Percentiles rank a stretch among this genome's conserved stretches.
These are phyloP conservation scores for Altica lythri DNA, from an alignment of 2,888 invertebrate species.

Conservation along the genomic window DNA sequence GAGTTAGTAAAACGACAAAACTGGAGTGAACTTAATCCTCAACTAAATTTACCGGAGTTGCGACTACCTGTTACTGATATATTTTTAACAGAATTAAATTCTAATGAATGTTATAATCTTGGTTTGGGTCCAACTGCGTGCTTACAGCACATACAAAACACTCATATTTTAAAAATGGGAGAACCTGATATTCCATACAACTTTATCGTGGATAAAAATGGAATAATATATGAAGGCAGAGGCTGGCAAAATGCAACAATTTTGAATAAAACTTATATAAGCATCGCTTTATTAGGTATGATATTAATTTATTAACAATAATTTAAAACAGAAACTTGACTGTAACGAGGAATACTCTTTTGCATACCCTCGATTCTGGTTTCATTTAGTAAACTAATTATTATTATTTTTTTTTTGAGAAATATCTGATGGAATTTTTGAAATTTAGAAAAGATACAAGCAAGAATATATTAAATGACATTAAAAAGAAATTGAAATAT, in stretches of 20 bases:
- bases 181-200: constrained; percentile 43
- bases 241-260: constrained; percentile 40
- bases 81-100: constrained; percentile 12
- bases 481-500: too few relatives aligned
- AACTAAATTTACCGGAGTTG: neutral
- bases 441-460: too few relatives aligned
- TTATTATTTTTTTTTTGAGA: neutral
- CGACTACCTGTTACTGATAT: constrained; percentile 14
- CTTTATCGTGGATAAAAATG: constrained; percentile 43
- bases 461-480: too few relatives aligned
- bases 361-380: too few relatives aligned
- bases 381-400: neutral
- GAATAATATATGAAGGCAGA: constrained; percentile 44
- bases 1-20: constrained; percentile 1
- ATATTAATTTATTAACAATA: neutral
- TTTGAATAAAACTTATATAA: too few relatives aligned
- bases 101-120: constrained; percentile 6
- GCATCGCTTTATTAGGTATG: neutral
- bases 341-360: too few relatives aligned
- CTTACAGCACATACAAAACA: constrained; percentile 13
- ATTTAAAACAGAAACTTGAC: too few relatives aligned
- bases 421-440: too few relatives aligned
- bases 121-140: neutral
- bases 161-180: constrained; percentile 8
- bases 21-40: constrained; percentile 12